These are phyloP conservation scores for Seira musarum DNA, from an alignment of 2,888 invertebrate genomes.

Conservation along the genomic window DNA sequence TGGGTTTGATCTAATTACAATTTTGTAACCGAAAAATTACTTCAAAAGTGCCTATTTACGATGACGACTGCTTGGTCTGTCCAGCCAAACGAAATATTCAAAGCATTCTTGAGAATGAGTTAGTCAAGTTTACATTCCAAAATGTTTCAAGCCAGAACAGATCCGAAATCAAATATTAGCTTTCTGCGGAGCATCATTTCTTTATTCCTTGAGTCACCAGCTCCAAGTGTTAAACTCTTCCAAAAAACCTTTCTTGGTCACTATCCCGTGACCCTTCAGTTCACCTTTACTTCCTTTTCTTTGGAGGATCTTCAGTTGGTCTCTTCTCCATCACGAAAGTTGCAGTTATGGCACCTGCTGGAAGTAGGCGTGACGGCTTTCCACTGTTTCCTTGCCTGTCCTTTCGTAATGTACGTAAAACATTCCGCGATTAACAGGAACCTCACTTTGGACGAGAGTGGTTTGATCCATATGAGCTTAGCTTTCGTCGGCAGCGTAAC, in stretches of 20 bases:
- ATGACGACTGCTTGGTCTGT: no score
- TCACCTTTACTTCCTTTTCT: not conserved
- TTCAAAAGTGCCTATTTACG: no score
- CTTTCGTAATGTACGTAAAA: not conserved
- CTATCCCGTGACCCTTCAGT: not conserved
- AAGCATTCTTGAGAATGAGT: no score
- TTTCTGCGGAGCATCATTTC: no score
- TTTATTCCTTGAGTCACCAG: not conserved
- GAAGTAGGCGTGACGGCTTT: not conserved
- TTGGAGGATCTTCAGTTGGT: not conserved
- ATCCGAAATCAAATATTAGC: no score
- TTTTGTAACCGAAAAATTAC: no score
- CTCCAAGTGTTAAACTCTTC: not conserved
- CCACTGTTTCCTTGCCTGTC: not conserved
- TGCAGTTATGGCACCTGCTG: not conserved
- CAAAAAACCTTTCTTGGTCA: not conserved
- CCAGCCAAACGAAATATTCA: no score
- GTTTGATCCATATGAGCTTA: not conserved
- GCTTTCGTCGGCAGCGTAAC: not conserved
- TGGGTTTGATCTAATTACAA: no score
- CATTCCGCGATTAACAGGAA: not conserved
- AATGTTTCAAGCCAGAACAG: no score
- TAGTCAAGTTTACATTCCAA: no score
- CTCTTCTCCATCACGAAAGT: not conserved
- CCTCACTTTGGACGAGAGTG: not conserved